These are phyloP conservation scores for Acanthopagrus latus DNA, from an alignment of 2,797 vertebrate species.

Conservation along the genomic window DNA sequence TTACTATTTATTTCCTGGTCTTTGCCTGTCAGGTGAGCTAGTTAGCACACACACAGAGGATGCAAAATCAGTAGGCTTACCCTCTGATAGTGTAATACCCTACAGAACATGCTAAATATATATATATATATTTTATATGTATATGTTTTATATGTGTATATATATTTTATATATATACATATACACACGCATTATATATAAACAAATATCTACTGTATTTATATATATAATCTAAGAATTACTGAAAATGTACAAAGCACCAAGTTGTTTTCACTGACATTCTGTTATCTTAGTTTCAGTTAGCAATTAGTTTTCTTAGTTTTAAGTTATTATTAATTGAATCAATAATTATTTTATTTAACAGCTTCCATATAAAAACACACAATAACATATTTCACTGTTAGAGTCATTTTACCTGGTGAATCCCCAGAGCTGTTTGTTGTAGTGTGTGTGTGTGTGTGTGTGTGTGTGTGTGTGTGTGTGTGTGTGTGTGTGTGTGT, in stretches of 20 bases:
- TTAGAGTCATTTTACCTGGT: constrained; percentile 7
- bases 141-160: too few species aligned
- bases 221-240: not conserved
- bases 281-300: not conserved
- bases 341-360: not conserved
- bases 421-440: constrained; percentile 9
- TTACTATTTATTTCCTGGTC: constrained; percentile 45
- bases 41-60: constrained; percentile 14
- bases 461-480: too few species aligned
- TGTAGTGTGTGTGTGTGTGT: not conserved
- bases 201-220: too few species aligned
- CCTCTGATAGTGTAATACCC: not conserved
- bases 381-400: not conserved
- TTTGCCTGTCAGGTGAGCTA: constrained; percentile 42
- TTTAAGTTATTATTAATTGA: not conserved
- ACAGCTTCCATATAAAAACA: not conserved
- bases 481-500: not conserved
- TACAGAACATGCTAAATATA: not conserved
- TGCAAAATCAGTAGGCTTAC: not conserved
- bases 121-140: too few species aligned
- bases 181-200: too few species aligned
- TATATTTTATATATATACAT: too few species aligned
- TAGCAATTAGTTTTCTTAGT: too few species aligned
- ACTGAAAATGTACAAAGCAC: not conserved
- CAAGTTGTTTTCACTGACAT: not conserved